Evolutionary conservation across 2,797 vertebrate species (phyloP).

Genomic region (Pantherophis vulpinus): DNA sequence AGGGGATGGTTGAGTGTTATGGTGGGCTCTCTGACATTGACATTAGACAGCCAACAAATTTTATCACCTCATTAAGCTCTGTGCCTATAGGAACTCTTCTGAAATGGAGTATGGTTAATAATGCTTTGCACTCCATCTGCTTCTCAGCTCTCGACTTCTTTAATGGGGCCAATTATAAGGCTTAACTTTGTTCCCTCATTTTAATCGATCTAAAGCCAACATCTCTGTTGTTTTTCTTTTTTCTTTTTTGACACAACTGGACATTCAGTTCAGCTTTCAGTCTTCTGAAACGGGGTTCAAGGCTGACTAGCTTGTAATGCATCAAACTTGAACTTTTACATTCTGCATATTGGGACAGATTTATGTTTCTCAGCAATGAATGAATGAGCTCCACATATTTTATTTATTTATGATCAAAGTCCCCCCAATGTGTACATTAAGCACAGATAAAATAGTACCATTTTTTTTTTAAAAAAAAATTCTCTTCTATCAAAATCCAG

Average conservation of each 20-base stretch:
- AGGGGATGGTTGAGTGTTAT: background rate
- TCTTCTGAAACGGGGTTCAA: background rate
- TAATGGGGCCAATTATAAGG: background rate
- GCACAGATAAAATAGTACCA: background rate
- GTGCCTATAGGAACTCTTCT: background rate
- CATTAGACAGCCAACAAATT: background rate
- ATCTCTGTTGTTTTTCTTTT: background rate
- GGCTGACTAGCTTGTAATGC: background rate
- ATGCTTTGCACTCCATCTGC: background rate
- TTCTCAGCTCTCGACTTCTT: background rate
- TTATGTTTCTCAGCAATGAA: background rate
- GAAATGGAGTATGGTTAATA: background rate
- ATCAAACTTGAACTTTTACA: background rate
- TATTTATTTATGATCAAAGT: background rate
- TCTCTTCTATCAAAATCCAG: background rate
- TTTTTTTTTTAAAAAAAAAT: no score
- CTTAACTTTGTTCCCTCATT: background rate
- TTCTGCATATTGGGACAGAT: background rate
- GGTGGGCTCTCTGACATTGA: background rate
- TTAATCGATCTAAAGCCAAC: background rate
- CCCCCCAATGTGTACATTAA: background rate
- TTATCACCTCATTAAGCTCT: background rate
- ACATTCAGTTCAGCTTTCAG: background rate
- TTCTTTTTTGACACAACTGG: background rate
- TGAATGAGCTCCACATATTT: background rate